These are phyloP conservation scores for Callyntrura guangdongensis DNA, from an alignment of 2,888 invertebrate species.

Conservation along the genomic window DNA sequence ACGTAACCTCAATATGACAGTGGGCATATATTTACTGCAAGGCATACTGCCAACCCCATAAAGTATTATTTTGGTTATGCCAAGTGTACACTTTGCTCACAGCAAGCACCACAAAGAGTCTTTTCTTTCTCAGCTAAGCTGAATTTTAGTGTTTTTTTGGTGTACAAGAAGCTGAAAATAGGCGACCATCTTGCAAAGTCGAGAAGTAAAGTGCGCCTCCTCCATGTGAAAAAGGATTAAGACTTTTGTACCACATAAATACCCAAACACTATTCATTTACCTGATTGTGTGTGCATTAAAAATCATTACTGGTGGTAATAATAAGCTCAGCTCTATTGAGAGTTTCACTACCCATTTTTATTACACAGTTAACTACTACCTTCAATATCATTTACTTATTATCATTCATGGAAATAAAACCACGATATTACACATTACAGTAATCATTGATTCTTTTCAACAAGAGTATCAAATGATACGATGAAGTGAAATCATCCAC, in stretches of 20 bases:
- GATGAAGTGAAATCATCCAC: constrained; percentile 70
- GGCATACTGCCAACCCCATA: no score
- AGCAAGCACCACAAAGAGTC: no score
- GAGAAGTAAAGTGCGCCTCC: no score
- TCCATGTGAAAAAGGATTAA: constrained; percentile 39
- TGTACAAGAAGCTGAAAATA: no score
- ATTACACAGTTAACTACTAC: neutral
- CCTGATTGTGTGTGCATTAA: no score
- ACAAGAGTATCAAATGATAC: neutral
- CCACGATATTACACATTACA: neutral
- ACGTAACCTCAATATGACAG: constrained; percentile 29
- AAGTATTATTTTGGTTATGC: no score
- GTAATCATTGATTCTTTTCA: no score
- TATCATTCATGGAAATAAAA: constrained; percentile 60
- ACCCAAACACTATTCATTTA: no score
- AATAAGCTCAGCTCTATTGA: neutral
- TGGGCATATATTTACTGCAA: neutral
- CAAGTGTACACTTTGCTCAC: no score
- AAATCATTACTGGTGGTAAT: constrained; percentile 5
- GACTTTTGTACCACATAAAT: constrained; percentile 50
- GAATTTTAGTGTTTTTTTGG: no score
- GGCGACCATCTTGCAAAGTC: no score
- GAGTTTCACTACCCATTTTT: no score
- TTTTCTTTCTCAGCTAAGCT: constrained; percentile 45
- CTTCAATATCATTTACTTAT: constrained; percentile 14